Conservation (phyloP, 2,797 vertebrate genomes). For the Bradypodion pumilum region DNA sequence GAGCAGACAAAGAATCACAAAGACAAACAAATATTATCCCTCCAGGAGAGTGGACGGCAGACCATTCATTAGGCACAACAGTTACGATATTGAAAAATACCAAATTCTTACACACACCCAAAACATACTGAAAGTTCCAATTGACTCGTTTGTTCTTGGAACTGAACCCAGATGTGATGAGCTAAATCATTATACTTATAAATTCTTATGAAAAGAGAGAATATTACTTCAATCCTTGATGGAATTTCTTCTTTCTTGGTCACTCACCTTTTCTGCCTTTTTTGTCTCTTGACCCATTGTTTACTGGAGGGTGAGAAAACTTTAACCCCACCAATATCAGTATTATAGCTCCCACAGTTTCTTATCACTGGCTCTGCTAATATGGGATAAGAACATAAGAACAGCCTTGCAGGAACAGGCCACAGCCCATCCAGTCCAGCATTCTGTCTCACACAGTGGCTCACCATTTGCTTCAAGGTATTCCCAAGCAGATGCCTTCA, state of each 20-base stretch:
- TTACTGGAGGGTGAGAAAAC: background rate
- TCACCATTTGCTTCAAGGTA: no score
- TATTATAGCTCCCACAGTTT: background rate
- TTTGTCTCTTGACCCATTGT: background rate
- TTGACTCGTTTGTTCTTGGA: background rate
- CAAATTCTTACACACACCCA: background rate
- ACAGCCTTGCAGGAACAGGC: no score
- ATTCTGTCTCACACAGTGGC: no score
- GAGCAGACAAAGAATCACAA: conserved; percentile 17
- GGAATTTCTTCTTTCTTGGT: background rate
- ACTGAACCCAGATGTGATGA: background rate
- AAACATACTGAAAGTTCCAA: background rate
- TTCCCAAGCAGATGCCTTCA: no score
- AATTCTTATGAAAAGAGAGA: background rate
- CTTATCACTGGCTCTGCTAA: background rate
- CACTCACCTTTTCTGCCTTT: background rate
- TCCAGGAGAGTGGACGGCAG: background rate
- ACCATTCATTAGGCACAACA: background rate
- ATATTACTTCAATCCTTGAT: background rate
- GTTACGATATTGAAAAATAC: background rate
- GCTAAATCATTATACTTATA: background rate
- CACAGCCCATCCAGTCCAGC: no score
- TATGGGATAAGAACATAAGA: no score
- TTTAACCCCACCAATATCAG: background rate
- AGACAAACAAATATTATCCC: background rate